Conservation (phyloP, 2,797 vertebrate genomes). For the Pseudochirops corinnae region DNA sequence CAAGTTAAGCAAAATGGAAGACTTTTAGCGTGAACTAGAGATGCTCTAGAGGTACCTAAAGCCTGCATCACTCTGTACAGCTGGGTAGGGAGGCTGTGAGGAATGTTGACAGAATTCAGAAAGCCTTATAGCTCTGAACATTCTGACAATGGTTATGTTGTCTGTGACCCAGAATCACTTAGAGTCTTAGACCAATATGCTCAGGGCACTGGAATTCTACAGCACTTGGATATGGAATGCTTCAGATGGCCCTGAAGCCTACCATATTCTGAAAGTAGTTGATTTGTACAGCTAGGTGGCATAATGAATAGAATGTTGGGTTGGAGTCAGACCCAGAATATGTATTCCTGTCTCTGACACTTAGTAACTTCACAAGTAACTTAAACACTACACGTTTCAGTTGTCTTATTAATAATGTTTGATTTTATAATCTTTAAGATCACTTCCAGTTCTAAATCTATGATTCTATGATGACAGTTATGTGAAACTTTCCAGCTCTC, state of each 20-base stretch:
- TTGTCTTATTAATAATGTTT: neutral
- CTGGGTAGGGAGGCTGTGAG: neutral
- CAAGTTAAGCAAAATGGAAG: neutral
- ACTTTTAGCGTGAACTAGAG: neutral
- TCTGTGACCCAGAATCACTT: neutral
- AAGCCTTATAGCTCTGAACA: neutral
- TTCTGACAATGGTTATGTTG: neutral
- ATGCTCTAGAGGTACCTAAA: neutral
- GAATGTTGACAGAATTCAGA: neutral
- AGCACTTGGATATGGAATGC: neutral
- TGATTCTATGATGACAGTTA: neutral
- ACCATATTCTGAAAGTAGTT: neutral
- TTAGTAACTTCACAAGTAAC: neutral
- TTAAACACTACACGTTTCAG: neutral
- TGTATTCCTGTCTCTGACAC: neutral
- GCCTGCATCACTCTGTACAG: neutral
- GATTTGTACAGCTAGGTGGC: neutral
- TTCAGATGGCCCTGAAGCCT: neutral
- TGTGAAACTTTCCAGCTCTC: neutral
- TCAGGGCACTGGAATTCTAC: neutral
- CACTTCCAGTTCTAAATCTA: neutral
- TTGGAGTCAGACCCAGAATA: neutral
- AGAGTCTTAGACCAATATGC: neutral
- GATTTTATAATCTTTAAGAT: neutral
- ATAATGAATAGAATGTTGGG: neutral